Evolutionary conservation across 30 jellyfish, hydroid and myxozoan genomes (phyloP).

Genomic region (Aurelia aurita complex sp. Pacific): DNA sequence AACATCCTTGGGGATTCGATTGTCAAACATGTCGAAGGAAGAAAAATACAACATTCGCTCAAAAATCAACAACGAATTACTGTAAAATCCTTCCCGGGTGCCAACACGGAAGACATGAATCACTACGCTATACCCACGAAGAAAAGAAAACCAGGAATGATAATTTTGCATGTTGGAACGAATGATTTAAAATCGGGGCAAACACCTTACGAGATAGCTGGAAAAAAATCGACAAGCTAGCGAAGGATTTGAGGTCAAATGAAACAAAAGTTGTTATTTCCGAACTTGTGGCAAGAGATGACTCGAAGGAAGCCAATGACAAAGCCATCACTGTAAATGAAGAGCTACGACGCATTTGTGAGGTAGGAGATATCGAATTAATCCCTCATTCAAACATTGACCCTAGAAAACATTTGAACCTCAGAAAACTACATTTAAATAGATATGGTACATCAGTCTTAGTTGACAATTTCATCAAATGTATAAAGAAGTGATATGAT

Average conservation of each 20-base stretch:
- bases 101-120: conserved; percentile 11
- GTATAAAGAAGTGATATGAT: background rate
- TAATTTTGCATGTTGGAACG: conserved; percentile 25
- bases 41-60: too few species aligned
- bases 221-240: background rate
- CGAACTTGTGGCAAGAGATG: conserved; percentile 1
- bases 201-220: conserved; percentile 15
- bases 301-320: background rate
- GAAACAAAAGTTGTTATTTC: background rate
- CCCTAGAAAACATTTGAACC: too few species aligned
- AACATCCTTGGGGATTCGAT: conserved; percentile 1
- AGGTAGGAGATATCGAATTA: too few species aligned
- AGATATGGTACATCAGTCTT: too few species aligned
- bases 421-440: too few species aligned
- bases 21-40: too few species aligned
- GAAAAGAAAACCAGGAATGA: conserved; percentile 17
- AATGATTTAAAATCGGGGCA: conserved; percentile 45
- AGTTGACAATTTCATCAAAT: too few species aligned
- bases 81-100: conserved; percentile 32
- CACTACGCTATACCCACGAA: conserved; percentile 28
- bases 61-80: background rate
- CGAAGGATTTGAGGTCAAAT: too few species aligned
- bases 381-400: too few species aligned
- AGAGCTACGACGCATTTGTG: too few species aligned
- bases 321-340: too few species aligned